Base-by-base conservation (phyloP, 2,888 invertebrate species). In the Galeopsomyia nigrocyanea region DNA sequence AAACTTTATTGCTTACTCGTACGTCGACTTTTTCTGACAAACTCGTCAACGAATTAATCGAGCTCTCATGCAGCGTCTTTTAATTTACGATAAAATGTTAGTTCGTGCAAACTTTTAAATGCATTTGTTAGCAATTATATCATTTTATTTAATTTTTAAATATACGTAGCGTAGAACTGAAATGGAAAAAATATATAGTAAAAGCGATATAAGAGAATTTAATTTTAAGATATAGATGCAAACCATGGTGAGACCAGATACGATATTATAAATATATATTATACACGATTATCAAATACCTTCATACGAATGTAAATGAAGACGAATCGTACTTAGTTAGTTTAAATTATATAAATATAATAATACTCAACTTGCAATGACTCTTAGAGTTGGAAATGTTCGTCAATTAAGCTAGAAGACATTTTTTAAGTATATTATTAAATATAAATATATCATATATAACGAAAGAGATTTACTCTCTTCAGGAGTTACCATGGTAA, bases 401-500 rank as follows among this genome's bases (percentile, higher is more conserved):
- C 47, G 60, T 73, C 46, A n/a, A 55, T 55, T 39, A 39, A 55
- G 21, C 13, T 55, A 55, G 17, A 21, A n/a, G n/a, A 55, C 7
- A 21, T 19, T 55, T n/a, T 55, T 55, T 21, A 51, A 55, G 55
- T 53, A 56, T 60, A 1, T 68, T 62, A 61, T 56, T 66, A 62
- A n/a, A 50, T 62, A 60, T 50, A 63, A 53, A 57, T 56, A 39
- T 31, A 49, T 67, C 66, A 67, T 68, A 64, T 68, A 31, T 46
- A 65, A 14, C 17, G 61, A 53, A 63, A 19, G 51, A 51, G 49
- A 26, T 71, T 68, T 56, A 68, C 64, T 70, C 58, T 56, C 14
- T 71, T 50, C 69, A 73, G 65, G 71, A 75, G 75, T 75, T 75
- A 75, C 73, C 75, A 73, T 75, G 73, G 73, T 75, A 75, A 75